A percentile compares a stretch with the other conserved stretches of the same genome.
These are phyloP conservation scores for Crocidura indochinensis DNA, from an alignment of 2,797 vertebrate species.

Conservation along the genomic window DNA sequence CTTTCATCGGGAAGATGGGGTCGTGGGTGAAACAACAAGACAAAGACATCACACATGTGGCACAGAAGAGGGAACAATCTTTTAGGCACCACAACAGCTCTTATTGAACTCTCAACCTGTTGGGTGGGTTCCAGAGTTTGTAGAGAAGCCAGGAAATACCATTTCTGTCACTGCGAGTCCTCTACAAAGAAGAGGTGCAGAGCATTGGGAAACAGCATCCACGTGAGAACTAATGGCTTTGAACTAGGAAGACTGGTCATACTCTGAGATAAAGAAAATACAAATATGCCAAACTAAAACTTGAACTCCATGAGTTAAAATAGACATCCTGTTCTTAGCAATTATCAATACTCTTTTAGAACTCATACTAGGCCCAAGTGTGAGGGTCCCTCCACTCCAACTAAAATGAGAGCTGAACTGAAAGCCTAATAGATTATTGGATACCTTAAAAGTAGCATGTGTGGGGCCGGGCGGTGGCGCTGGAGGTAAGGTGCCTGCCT, in stretches of 20 bases:
- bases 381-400: neutral
- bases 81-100: neutral
- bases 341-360: neutral
- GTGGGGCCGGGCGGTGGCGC: too few relatives aligned
- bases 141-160: neutral
- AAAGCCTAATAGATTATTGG: neutral
- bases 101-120: neutral
- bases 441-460: neutral
- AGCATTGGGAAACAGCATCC: neutral
- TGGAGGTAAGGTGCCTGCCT: too few relatives aligned
- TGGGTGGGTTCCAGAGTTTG: neutral
- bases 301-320: neutral
- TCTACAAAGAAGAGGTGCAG: neutral
- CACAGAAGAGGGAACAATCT: neutral
- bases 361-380: neutral
- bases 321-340: neutral
- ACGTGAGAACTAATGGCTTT: neutral
- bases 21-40: neutral
- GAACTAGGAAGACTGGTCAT: neutral
- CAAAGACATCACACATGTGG: neutral
- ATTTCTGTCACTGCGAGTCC: neutral
- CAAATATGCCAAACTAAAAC: neutral
- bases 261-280: neutral
- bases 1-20: conserved; percentile 33
- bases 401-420: neutral